Evolutionary conservation across 1,140 invertebrate species (phyloP).

Genomic region (Drosophila subobscura): DNA sequence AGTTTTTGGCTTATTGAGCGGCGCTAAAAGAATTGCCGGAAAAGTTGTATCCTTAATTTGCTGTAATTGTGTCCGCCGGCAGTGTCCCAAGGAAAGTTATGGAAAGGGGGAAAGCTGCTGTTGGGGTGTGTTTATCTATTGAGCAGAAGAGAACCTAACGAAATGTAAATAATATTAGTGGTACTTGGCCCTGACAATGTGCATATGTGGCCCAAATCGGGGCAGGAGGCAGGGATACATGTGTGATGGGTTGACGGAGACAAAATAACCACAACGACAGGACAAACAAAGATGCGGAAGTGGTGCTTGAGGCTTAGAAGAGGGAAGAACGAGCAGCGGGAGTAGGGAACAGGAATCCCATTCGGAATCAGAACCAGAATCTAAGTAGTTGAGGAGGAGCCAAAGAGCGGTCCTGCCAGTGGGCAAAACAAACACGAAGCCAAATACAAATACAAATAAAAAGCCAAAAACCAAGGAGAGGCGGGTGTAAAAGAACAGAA

Average conservation of each 20-base stretch:
- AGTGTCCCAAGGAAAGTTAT: background rate
- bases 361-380: background rate
- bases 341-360: background rate
- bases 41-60: conserved; percentile 74
- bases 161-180: conserved; percentile 82
- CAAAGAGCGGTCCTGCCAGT: conserved; percentile 58
- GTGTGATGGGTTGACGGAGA: conserved; percentile 14
- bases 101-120: conserved; percentile 16
- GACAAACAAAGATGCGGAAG: conserved; percentile 72
- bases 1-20: conserved; percentile 54
- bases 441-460: conserved; percentile 75
- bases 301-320: conserved; percentile 60
- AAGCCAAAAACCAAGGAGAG: conserved; percentile 42
- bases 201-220: conserved; percentile 66
- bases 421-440: conserved; percentile 70
- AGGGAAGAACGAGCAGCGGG: background rate
- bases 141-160: conserved; percentile 68
- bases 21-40: conserved; percentile 44
- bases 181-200: conserved; percentile 79
- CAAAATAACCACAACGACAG: conserved; percentile 35
- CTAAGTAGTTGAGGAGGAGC: background rate
- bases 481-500: conserved; percentile 20
- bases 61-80: conserved; percentile 69
- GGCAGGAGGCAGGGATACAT: too few species aligned
- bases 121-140: conserved; percentile 49